A percentile compares a stretch with the other conserved stretches of the same genome.
Conservation (phyloP, 1,140 invertebrate genomes). For the Diuraphis noxia region DNA sequence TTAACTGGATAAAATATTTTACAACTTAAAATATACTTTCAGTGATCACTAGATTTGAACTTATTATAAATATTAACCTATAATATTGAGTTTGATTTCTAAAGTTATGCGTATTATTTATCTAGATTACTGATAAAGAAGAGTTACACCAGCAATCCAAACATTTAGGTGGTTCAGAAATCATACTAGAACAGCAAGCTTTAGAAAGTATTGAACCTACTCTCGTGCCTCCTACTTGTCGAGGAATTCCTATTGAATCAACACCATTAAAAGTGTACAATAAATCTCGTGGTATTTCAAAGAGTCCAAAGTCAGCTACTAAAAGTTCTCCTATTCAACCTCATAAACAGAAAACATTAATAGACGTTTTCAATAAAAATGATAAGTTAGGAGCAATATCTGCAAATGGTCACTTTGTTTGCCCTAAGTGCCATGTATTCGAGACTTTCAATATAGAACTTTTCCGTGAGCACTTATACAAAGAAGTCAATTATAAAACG, state of each 20-base stretch:
- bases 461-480: conserved; percentile 31
- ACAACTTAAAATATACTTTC: background rate
- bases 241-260: conserved; percentile 39
- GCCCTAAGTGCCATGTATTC: conserved; percentile 29
- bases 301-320: conserved; percentile 16
- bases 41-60: background rate
- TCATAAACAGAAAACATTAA: background rate
- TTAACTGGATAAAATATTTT: background rate
- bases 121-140: conserved; percentile 12
- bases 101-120: background rate
- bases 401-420: background rate
- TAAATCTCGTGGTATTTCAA: conserved; percentile 15
- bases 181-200: conserved; percentile 22
- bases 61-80: background rate
- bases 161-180: background rate
- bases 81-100: background rate
- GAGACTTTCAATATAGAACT: background rate
- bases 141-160: background rate
- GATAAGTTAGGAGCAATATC: conserved; percentile 12
- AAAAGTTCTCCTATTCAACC: background rate
- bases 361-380: background rate
- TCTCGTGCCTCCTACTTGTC: conserved; percentile 13
- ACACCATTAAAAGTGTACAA: background rate
- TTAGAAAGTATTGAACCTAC: conserved; percentile 45
- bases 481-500: conserved; percentile 39